These are phyloP conservation scores for Sabatieria punctata DNA, from an alignment of 2,888 invertebrate genomes.

Conservation along the genomic window DNA sequence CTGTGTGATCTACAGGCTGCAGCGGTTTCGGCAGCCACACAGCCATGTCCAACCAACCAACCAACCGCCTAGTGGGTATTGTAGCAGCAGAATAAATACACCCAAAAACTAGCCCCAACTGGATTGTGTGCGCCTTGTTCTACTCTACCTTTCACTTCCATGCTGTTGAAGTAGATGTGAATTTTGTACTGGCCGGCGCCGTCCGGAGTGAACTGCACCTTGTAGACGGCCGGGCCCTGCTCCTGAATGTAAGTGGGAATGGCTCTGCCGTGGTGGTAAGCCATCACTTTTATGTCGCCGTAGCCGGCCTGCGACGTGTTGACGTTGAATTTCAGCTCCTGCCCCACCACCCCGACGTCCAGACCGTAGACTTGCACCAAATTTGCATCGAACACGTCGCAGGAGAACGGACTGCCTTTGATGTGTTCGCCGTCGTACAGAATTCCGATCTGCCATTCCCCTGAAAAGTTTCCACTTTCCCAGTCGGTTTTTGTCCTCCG, in stretches of 20 bases:
- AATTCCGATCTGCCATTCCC: constrained; percentile 85
- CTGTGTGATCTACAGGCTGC: background rate
- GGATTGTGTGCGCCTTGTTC: too few species aligned
- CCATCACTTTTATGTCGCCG: constrained; percentile 22
- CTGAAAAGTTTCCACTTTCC: constrained; percentile 29
- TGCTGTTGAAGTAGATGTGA: constrained; percentile 83
- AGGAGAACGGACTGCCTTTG: constrained; percentile 83
- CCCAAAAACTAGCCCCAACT: too few species aligned
- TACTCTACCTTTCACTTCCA: constrained; percentile 51
- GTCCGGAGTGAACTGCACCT: constrained; percentile 42
- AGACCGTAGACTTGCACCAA: constrained; percentile 34
- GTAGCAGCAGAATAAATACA: too few species aligned
- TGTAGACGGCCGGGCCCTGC: constrained; percentile 42
- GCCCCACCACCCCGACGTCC: constrained; percentile 32
- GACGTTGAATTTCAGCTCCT: constrained; percentile 28
- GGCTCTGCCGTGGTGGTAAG: constrained; percentile 24
- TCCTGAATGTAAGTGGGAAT: constrained; percentile 60
- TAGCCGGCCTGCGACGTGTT: constrained; percentile 25
- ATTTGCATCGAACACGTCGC: constrained; percentile 49
- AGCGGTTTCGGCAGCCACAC: too few species aligned
- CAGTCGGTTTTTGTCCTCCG: too few species aligned
- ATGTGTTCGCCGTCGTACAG: constrained; percentile 89
- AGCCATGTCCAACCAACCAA: too few species aligned
- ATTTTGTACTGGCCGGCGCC: constrained; percentile 50
- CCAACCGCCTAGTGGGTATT: too few species aligned